Conservation (phyloP, 2,113 vertebrate genomes). For the Platysteira castanea region DNA sequence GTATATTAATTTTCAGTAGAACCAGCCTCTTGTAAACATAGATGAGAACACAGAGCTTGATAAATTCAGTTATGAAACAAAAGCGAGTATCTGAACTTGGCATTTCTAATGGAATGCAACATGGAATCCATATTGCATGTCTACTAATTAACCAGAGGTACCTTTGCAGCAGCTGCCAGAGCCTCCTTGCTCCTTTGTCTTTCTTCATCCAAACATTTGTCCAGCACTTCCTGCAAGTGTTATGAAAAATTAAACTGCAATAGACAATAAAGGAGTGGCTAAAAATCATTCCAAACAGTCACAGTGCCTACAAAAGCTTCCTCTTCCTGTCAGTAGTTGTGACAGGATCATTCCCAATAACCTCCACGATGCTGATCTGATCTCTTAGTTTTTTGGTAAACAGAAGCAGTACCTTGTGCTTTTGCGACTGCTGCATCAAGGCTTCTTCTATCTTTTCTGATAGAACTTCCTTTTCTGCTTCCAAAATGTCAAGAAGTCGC, state of each 20-base stretch:
- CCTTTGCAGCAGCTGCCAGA: constrained; percentile 67
- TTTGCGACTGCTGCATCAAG: constrained; percentile 65
- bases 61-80: neutral
- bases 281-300: neutral
- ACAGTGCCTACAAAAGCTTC: neutral
- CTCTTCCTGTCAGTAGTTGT: neutral
- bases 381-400: neutral
- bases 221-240: constrained; percentile 68
- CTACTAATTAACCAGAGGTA: constrained; percentile 16
- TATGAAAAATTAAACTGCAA: neutral
- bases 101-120: neutral
- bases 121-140: neutral
- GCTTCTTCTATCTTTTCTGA: constrained; percentile 69
- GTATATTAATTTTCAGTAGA: neutral
- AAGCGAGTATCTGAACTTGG: neutral
- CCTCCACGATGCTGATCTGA: neutral
- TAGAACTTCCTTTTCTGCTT: constrained; percentile 68
- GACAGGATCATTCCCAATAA: neutral
- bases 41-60: neutral
- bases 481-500: constrained; percentile 74
- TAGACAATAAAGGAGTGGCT: neutral
- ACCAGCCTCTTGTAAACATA: neutral
- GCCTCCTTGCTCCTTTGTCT: constrained; percentile 67
- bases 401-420: constrained; percentile 69
- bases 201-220: constrained; percentile 73